Evolutionary conservation across 2,113 vertebrate genomes (phyloP).

Genomic region (Megalops atlanticus): DNA sequence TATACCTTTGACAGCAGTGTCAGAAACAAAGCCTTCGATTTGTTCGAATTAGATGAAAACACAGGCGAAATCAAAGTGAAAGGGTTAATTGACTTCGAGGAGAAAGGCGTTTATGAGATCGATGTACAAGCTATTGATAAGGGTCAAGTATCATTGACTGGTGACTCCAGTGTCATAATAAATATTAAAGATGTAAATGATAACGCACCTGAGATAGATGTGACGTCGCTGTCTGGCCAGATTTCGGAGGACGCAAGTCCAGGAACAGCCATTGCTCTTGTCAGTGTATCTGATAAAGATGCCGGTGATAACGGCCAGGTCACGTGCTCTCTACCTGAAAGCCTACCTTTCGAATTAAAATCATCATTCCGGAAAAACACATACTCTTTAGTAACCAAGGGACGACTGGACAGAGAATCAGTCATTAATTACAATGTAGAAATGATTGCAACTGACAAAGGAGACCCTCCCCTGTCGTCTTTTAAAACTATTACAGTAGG

Average conservation of each 20-base stretch:
- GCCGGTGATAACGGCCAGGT: conserved; percentile 59
- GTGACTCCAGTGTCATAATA: conserved; percentile 55
- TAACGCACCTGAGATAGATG: conserved; percentile 63
- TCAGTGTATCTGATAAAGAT: conserved; percentile 63
- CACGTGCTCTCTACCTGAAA: conserved; percentile 27
- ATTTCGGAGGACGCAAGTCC: conserved; percentile 52
- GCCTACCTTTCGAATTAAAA: conserved; percentile 61
- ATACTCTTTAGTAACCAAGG: conserved; percentile 62
- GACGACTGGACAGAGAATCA: conserved; percentile 56
- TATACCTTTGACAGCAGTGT: conserved; percentile 53
- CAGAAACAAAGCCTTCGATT: conserved; percentile 30
- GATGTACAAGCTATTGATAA: conserved; percentile 58
- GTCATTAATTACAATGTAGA: conserved; percentile 56
- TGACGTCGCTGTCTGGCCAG: conserved; percentile 61
- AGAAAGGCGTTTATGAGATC: conserved; percentile 33
- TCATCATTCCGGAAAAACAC: conserved; percentile 63
- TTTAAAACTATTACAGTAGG: conserved; percentile 47
- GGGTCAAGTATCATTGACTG: conserved; percentile 56
- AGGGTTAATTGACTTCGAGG: conserved; percentile 41
- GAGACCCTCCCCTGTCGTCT: conserved; percentile 52
- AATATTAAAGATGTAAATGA: conserved; percentile 64
- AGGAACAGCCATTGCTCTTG: conserved; percentile 63
- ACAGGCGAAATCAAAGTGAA: conserved; percentile 56
- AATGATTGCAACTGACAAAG: conserved; percentile 61
- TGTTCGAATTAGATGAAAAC: conserved; percentile 53